Base-by-base conservation (phyloP, 2,797 vertebrate genomes). In the Podargus strigoides region DNA sequence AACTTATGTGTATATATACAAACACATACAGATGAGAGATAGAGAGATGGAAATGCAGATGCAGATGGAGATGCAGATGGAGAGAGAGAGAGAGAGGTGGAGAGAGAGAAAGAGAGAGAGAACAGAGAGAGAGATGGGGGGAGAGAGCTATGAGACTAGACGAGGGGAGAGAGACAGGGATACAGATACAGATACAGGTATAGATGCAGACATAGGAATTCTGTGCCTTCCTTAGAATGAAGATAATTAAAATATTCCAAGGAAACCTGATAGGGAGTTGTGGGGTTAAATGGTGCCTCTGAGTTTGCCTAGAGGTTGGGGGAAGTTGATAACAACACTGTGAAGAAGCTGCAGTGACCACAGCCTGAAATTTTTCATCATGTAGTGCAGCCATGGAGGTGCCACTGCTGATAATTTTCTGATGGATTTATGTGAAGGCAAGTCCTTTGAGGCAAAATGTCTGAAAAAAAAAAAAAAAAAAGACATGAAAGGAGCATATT, bases 391-490 rank as follows among this genome's bases (percentile, higher is more conserved):
- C 36, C 32, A 8, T 56, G 62, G 21, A 90, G 19, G 32, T 95
- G 82, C 89, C 80, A 86, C 21, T 68, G n/a, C 34, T 78, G 68
- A 72, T 93, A 67, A 10, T 91, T 89, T 85, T 26, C 69, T 74
- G 87, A 90, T 86, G 52, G 58, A 96, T 95, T 95, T 89, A 85
- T 36, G 85, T 83, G 44, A 66, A 83, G 46, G 14, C 17, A 82
- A 59, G 63, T 62, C 56, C 27, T 66, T 53, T 62, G n/a, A 85
- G 84, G 60, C 18, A 89, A 91, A 94, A 87, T 44, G 11, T 63
- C 47, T 50, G 8, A 20, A 24, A 4, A 18, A 73, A 41, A 37
- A 56, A 36, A 84, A 44, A 62, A 77, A 75, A 64, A 46, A 10
- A 3, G 9, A 44, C 30, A 44, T 44, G n/a, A 68, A 91, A 62